phyloP scores from a whole-genome alignment of 1,140 invertebrate species.

The Condylostylus longicornis region DNA sequence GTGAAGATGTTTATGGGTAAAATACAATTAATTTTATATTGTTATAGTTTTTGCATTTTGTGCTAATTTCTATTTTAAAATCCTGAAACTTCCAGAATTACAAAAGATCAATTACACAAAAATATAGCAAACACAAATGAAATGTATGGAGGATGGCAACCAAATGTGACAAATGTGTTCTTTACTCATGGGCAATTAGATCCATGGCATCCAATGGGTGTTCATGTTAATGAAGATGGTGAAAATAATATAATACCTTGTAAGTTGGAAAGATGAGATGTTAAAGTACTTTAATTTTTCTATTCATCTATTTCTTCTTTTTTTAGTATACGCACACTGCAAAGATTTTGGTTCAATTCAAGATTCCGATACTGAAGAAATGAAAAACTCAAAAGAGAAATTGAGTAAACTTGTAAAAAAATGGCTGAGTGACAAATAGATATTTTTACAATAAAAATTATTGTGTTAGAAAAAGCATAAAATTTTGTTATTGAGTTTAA shows the following conservation, averaged over 20 bases:
- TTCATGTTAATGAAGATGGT: constrained; percentile 38
- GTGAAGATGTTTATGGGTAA: constrained; percentile 49
- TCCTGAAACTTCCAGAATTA: constrained; percentile 11
- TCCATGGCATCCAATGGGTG: constrained; percentile 48
- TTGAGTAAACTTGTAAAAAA: constrained; percentile 38
- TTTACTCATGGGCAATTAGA: constrained; percentile 45
- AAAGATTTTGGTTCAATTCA: constrained; percentile 47
- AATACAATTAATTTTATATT: constrained; percentile 3
- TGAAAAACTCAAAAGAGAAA: constrained; percentile 41
- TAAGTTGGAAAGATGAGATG: constrained; percentile 6
- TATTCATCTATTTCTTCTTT: constrained; percentile 7
- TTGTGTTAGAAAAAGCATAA: no score
- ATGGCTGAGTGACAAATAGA: no score
- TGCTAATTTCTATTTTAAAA: no score
- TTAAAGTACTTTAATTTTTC: constrained; percentile 1
- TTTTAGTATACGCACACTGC: constrained; percentile 48
- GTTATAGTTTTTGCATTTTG: background rate
- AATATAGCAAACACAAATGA: constrained; percentile 42
- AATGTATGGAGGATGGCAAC: constrained; percentile 41
- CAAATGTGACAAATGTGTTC: constrained; percentile 42
- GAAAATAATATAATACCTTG: constrained; percentile 31
- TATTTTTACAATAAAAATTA: no score
- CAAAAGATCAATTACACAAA: constrained; percentile 31
- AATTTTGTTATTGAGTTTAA: no score
- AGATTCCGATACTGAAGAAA: constrained; percentile 36